These are phyloP conservation scores for Cerastoderma edule DNA, from an alignment of 2,888 invertebrate genomes.

Conservation along the genomic window DNA sequence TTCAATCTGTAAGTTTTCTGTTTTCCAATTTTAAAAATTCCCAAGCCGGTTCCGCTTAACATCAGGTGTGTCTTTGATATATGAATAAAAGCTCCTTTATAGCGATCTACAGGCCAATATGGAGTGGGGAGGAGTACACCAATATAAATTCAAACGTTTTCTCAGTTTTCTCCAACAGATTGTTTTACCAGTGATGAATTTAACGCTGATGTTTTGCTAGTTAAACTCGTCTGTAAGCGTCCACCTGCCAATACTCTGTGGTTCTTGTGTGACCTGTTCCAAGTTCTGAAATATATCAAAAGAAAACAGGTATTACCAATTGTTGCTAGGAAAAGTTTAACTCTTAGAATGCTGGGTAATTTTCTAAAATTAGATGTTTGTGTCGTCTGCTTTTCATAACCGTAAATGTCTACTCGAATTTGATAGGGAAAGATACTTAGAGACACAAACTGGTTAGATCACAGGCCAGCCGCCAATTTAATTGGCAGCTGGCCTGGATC, in stretches of 20 bases:
- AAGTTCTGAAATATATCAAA: background rate
- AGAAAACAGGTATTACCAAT: background rate
- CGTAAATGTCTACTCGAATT: too few species aligned
- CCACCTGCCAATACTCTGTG: slow-evolving; percentile 13
- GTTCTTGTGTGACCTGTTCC: background rate
- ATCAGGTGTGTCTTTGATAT: slow-evolving; percentile 20
- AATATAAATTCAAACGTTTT: slow-evolving; percentile 21
- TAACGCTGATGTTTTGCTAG: background rate
- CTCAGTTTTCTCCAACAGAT: slow-evolving; percentile 3
- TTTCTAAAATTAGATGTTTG: too few species aligned
- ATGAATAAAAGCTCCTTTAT: slow-evolving; percentile 9
- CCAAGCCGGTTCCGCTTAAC: too few species aligned
- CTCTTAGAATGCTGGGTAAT: too few species aligned
- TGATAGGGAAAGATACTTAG: too few species aligned
- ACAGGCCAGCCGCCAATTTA: too few species aligned
- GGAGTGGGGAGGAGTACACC: slow-evolving; percentile 5
- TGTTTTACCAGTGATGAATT: slow-evolving; percentile 17
- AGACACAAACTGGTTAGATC: too few species aligned
- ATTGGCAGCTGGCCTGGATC: too few species aligned
- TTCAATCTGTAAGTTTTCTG: too few species aligned
- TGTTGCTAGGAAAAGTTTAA: too few species aligned
- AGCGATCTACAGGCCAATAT: background rate
- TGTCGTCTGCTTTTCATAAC: too few species aligned
- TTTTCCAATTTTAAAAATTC: too few species aligned
- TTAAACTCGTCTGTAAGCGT: slow-evolving; percentile 3